Evolutionary conservation across 2,888 invertebrate genomes (phyloP).

Genomic region (Epinotia demarniana): DNA sequence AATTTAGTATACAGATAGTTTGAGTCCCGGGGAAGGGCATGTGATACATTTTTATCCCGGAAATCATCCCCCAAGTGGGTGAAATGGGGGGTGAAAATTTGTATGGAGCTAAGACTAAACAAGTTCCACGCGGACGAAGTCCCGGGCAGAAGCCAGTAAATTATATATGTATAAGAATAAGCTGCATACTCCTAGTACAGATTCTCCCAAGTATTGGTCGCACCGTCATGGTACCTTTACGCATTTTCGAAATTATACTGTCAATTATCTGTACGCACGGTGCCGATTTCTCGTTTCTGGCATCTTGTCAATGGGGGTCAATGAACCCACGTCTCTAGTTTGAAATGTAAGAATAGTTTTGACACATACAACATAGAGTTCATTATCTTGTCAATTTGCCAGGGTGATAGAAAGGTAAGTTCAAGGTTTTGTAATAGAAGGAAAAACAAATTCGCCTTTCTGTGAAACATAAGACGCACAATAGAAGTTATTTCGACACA

Average conservation of each 20-base stretch:
- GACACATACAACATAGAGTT: constrained; percentile 17
- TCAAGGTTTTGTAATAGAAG: constrained; percentile 7
- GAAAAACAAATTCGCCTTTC: neutral
- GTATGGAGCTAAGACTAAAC: no score
- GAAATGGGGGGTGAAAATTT: no score
- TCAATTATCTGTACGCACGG: neutral
- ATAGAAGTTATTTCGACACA: no score
- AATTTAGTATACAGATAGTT: no score
- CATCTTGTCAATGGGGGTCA: constrained; percentile 18
- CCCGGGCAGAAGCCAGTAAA: no score
- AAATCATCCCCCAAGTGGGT: no score
- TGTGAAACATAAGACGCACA: neutral
- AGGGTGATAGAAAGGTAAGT: constrained; percentile 14
- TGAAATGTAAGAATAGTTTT: constrained; percentile 24
- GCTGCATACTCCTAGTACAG: neutral
- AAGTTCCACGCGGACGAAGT: no score
- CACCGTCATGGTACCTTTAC: neutral
- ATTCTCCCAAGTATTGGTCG: neutral
- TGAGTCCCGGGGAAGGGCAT: no score
- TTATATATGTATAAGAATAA: no score
- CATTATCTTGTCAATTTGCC: constrained; percentile 29
- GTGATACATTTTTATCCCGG: no score
- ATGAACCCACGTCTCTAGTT: constrained; percentile 8
- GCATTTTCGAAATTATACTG: neutral
- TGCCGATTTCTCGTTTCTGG: constrained; percentile 20